Base-by-base conservation (phyloP, 2,888 invertebrate species). In the Tanytarsus gracilentus region DNA sequence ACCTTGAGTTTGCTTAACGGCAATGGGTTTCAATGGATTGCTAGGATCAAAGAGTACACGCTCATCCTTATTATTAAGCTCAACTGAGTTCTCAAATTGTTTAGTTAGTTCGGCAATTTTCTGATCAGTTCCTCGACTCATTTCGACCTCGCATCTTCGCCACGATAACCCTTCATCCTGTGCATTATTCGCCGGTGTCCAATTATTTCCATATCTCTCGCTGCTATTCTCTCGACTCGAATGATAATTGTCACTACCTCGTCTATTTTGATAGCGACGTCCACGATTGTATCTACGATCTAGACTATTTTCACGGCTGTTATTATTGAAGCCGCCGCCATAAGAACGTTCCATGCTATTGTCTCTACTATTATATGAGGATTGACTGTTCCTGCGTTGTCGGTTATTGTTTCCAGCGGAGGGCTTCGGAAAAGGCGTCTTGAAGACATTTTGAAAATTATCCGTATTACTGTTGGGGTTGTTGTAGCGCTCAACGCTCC, bases 1-100 rank as follows among this genome's bases (percentile, higher is more conserved):
- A 25, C 44, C 62, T 40, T 58, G 53, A 29, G 61, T 25, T 39
- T 75, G 74, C 66, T 80, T 81, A 62, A 86, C 80, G 65, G 86
- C 78, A 63, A 88, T 87, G 18, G 86, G 86, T 73, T 83, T 85
- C 62, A 79, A 80, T 1, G 83, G 83, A 70, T 83, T 83, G 65
- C 79, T 79, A 1, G 80, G 82, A 70, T 83, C 81, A 65, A 77
- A 83, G 5, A 83, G 70, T 14, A 77, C 18, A 25, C 50, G 39
- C 11, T 58, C 44, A 4, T 55, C 55, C 8, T 23, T 39, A 18
- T 29, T 51, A 29, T 58, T 58, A 8, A 58, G 14, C 8, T 58
- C 58, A 4, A 58, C 58, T 1, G 58, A 58, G 11, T 44, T 27
- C 16, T 44, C 27, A 29, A 58, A 58, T 58, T 58, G 40, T 30